Base-by-base conservation (phyloP, 2,888 invertebrate species). In the Alcis repandata region DNA sequence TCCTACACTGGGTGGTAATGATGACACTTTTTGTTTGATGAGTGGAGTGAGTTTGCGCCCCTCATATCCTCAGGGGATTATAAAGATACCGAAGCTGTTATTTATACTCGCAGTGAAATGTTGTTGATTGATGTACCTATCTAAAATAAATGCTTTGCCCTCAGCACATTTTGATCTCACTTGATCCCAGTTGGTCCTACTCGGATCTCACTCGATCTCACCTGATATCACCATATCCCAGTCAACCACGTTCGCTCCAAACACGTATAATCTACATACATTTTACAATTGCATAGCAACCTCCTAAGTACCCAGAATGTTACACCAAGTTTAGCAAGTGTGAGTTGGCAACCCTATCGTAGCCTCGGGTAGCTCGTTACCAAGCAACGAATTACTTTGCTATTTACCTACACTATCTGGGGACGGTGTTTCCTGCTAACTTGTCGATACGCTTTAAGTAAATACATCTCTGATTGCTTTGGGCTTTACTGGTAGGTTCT, bases 391-490 rank as follows among this genome's bases (percentile, higher is more conserved):
- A 67, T 67, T 67, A 67, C 67, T 54, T 62, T 58, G 53, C 51
- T 67, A 59, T 63, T 67, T 67, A 63, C 67, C 59, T 63, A 56
- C 56, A 59, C 63, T 67, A 63, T 63, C 67, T 22, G 46, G 56
- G 67, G 67, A 67, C 59, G 54, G 49, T 62, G 59, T 67, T 67
- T 32, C 59, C 49, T 54, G 40, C 51, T 56, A 63, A 67, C 62
- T 63, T 67, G 67, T 67, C 63, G 56, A 63, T 67, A 67, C 59
- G 56, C 22, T 63, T 54, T 64, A 64, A 59, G 59, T 64, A 64
- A 64, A 64, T 64, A 64, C 59, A 36, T 19, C 32, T 59, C 22
- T 59, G 64, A 64, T 64, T 64, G 64, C 59, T 59, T 64, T 49
- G 59, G 54, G 59, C 27, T 59, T 51, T 64, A 19, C 41, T 56